Percentiles rank a stretch among this genome's conserved stretches.
phyloP scores from a whole-genome alignment of 2,113 vertebrate species.

The Callionymus lyra region DNA sequence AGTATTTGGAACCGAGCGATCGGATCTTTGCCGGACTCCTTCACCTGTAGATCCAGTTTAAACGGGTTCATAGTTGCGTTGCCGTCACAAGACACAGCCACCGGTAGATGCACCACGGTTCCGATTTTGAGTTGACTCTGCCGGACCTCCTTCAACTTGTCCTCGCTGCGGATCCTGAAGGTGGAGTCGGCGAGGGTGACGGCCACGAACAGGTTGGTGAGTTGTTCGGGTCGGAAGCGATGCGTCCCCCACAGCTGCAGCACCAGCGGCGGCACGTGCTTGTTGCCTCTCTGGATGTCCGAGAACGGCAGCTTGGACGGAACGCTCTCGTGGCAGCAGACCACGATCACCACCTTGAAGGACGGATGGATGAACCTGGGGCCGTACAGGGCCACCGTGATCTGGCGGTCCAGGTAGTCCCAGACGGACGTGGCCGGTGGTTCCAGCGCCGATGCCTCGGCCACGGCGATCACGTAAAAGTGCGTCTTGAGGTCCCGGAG shows the following conservation, averaged over 20 bases:
- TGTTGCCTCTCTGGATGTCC: slow-evolving; percentile 73
- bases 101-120: slow-evolving; percentile 67
- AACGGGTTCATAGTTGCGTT: slow-evolving; percentile 71
- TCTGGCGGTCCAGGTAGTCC: slow-evolving; percentile 73
- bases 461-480: slow-evolving; percentile 76
- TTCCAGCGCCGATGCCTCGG: slow-evolving; percentile 70
- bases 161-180: slow-evolving; percentile 74
- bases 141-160: slow-evolving; percentile 73
- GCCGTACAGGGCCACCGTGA: slow-evolving; percentile 84
- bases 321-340: slow-evolving; percentile 81
- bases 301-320: slow-evolving; percentile 79
- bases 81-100: slow-evolving; percentile 65
- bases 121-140: slow-evolving; percentile 72
- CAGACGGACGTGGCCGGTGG: slow-evolving; percentile 70
- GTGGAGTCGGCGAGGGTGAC: slow-evolving; percentile 63
- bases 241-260: slow-evolving; percentile 93
- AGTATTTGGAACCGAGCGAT: slow-evolving; percentile 69
- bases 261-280: slow-evolving; percentile 77
- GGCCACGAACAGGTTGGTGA: slow-evolving; percentile 71
- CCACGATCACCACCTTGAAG: slow-evolving; percentile 77
- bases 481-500: slow-evolving; percentile 71
- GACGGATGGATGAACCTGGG: slow-evolving; percentile 88
- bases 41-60: slow-evolving; percentile 70
- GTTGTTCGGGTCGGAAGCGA: slow-evolving; percentile 68
- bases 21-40: slow-evolving; percentile 44